Percentiles rank a stretch among this genome's conserved stretches.
These are phyloP conservation scores for Cydia fagiglandana DNA, from an alignment of 1,140 invertebrate genomes.

Conservation along the genomic window DNA sequence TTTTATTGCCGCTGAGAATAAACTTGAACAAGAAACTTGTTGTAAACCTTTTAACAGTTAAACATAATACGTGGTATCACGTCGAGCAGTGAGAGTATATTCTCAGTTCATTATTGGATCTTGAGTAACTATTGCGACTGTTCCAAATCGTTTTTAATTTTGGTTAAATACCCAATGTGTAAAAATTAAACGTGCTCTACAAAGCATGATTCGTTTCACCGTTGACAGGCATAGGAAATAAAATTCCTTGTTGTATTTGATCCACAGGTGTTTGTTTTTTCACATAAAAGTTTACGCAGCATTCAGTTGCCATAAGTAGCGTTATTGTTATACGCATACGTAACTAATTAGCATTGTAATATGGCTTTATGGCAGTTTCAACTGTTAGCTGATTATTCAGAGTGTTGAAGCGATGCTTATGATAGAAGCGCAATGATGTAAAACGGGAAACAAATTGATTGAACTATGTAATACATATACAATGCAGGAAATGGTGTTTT, in stretches of 20 bases:
- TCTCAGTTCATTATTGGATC: no score
- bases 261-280: background rate
- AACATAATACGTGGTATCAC: no score
- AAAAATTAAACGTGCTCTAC: no score
- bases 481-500: background rate
- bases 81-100: no score
- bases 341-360: conserved; percentile 14
- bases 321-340: conserved; percentile 1
- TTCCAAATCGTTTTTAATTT: no score
- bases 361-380: conserved; percentile 27
- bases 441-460: background rate
- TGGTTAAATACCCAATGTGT: no score
- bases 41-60: no score
- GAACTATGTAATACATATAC: background rate
- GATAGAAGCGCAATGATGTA: conserved; percentile 21
- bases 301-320: background rate
- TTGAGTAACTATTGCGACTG: no score
- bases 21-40: no score
- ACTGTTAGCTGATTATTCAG: conserved; percentile 12
- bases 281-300: background rate
- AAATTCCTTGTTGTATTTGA: background rate
- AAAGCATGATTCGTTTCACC: no score
- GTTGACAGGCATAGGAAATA: background rate
- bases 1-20: no score
- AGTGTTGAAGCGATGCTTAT: background rate